phyloP scores from a whole-genome alignment of 2,888 invertebrate genomes.

The Herminia tarsipennalis region DNA sequence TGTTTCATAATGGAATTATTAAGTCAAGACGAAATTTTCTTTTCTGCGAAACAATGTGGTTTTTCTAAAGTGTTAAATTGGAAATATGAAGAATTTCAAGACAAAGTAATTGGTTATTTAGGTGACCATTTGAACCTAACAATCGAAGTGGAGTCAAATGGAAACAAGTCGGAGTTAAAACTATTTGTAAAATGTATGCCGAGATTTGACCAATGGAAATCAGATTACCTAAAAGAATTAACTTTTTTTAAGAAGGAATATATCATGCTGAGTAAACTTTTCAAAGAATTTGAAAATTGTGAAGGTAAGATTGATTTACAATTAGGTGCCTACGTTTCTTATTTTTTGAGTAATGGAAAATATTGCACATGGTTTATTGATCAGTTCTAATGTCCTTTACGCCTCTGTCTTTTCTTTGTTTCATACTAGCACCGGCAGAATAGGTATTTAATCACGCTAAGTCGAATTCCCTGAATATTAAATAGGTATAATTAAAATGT shows the following conservation, averaged over 20 bases:
- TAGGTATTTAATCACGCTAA: too few relatives aligned
- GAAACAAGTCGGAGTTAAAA: slow-evolving; percentile 42
- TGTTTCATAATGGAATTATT: slow-evolving; percentile 8
- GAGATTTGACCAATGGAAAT: slow-evolving; percentile 75
- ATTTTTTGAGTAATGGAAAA: too few relatives aligned
- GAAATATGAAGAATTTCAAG: slow-evolving; percentile 56
- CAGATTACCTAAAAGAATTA: slow-evolving; percentile 60
- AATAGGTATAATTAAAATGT: too few relatives aligned
- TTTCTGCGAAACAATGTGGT: slow-evolving; percentile 53
- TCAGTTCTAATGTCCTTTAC: too few relatives aligned
- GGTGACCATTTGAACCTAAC: slow-evolving; percentile 71
- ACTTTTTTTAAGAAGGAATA: slow-evolving; percentile 71
- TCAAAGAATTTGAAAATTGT: slow-evolving; percentile 56
- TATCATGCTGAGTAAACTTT: slow-evolving; percentile 63
- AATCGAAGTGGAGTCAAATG: slow-evolving; percentile 48
- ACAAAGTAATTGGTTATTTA: slow-evolving; percentile 68
- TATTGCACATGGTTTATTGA: too few relatives aligned
- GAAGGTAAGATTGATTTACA: slow-evolving; percentile 52
- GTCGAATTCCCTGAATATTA: too few relatives aligned
- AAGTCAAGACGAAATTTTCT: slow-evolving; percentile 51
- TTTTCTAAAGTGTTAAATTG: slow-evolving; percentile 50
- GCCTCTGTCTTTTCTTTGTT: too few relatives aligned
- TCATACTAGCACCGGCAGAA: too few relatives aligned
- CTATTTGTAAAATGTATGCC: slow-evolving; percentile 88
- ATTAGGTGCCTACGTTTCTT: too few relatives aligned